A percentile compares a stretch with the other conserved stretches of the same genome.
These are phyloP conservation scores for Leucoptera coffeella DNA, from an alignment of 2,888 invertebrate species.

Conservation along the genomic window DNA sequence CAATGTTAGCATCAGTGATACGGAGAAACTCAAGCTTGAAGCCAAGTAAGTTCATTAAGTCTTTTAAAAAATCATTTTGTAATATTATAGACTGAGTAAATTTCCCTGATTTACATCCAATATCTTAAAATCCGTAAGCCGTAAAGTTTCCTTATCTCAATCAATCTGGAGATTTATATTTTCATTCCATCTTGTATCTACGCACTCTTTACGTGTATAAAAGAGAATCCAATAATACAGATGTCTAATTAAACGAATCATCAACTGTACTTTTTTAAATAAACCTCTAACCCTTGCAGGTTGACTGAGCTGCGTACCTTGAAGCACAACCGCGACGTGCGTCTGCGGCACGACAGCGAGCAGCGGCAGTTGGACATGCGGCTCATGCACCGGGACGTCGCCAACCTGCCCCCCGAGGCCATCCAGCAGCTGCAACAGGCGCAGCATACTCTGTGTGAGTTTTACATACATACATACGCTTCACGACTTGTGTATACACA, in stretches of 20 bases:
- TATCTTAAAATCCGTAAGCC: no score
- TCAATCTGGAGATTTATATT: no score
- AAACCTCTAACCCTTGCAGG: no score
- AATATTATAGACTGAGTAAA: no score
- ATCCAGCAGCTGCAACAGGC: constrained; percentile 68
- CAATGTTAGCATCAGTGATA: constrained; percentile 34
- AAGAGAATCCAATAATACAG: no score
- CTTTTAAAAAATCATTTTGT: no score
- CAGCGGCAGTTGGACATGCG: constrained; percentile 70
- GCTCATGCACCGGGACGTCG: constrained; percentile 66
- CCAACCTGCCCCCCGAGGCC: constrained; percentile 66
- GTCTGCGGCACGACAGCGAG: constrained; percentile 69
- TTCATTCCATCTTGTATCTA: no score
- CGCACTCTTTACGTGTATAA: not conserved
- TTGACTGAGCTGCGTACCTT: constrained; percentile 69
- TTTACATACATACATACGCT: not conserved
- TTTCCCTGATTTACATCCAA: no score
- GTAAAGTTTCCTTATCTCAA: no score
- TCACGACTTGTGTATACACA: no score
- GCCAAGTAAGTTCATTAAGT: constrained; percentile 49
- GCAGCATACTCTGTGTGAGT: constrained; percentile 70
- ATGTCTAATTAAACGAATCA: no score
- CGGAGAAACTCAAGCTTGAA: constrained; percentile 35
- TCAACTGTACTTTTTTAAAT: not conserved
- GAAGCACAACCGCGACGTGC: constrained; percentile 69